Base-by-base conservation (phyloP, 2,888 invertebrate genomes). In the Lochmaea capreae region DNA sequence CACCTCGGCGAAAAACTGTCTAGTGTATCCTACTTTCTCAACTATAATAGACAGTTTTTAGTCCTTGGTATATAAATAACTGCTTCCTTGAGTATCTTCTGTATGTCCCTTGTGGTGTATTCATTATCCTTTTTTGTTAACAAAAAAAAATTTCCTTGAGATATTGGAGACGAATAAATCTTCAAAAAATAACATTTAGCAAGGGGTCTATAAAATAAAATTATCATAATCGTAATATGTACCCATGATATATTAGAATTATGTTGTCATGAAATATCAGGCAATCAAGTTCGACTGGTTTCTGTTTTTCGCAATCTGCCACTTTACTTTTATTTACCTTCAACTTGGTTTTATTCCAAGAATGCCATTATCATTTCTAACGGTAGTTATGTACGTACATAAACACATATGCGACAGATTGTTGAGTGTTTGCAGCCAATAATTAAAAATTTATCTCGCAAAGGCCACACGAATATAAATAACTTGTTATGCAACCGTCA, bases 381-480 rank as follows among this genome's bases (percentile, higher is more conserved):
- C 77, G 75, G 77, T 77, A 77, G 65, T 74, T 75, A 75, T 74
- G 65, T 74, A 68, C 62, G 14, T 58, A 58, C 62, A 54, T 66
- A 66, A 22, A 66, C 12, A 66, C 22, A 57, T 58, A 59, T 65
- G 71, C 77, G 75, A 77, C 77, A 77, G 77, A 77, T 77, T 75
- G 77, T 75, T 70, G 75, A 75, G 42, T 67, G 67, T 69, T 74
- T 63, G 69, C 63, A 76, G 67, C 65, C 69, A 66, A 75, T 77
- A 77, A 77, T 77, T 77, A 77, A 77, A 77, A 77, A 73, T 39
- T 75, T 75, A 77, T 77, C 73, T 75, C 54, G 65, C 33, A 62
- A 69, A 77, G 73, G 69, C 71, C 74, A 68, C 70, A 75, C 65
- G 69, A 72, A 67, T 69, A 77, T 76, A 73, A 75, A 77, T 73